Evolutionary conservation across 2,888 invertebrate genomes (phyloP), one percentile per base, ranked within the genome.

Genomic region (Drosophila peninsularis): DNA sequence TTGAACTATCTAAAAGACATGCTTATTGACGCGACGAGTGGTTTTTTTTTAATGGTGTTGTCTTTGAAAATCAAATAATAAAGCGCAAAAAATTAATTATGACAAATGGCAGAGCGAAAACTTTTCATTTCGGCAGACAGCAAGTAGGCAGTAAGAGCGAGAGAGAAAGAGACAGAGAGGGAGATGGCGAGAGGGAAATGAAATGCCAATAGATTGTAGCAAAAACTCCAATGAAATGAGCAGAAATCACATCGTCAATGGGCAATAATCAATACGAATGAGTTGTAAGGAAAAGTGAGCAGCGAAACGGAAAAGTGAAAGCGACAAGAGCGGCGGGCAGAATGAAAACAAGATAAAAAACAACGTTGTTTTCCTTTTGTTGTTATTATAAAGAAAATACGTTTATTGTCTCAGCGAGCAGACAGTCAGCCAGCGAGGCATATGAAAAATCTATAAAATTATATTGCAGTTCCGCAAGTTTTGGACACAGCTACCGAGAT

Each of bases 91-190:
- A 88, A 67, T 74, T 83, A 83, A 83, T 83, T 86, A 88, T 87
- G 87, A 80, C 89, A 88, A 88, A 83, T 88, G 62, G 73, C 60
- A 49, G 66, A 71, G 71, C 87, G 62, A 77, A 88, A 88, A 83
- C 81, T 78, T 78, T 86, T 88, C 77, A 71, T 88, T 88, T 85
- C 69, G 61, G 13, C 37, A 34, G 32, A 10, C 17, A 39, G 49
- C n/a, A 37, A 37, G n/a, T n/a, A n/a, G n/a, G n/a, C n/a, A 37
- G 37, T 30, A 30, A 30, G 30, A 30, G 30, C 13, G 27, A 49
- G 21, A 21, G 45, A 57, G 27, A 49, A n/a, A 21, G 44, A 56
- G n/a, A n/a, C n/a, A n/a, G 32, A 13, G 30, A 32, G 19, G 49
- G 32, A 19, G 49, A 19, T 32, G 34, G 30, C 10, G 49, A 61